Percentiles rank a stretch among this genome's conserved stretches.
Evolutionary conservation across 2,888 invertebrate genomes (phyloP).

Genomic region (Ormyrus labotus): DNA sequence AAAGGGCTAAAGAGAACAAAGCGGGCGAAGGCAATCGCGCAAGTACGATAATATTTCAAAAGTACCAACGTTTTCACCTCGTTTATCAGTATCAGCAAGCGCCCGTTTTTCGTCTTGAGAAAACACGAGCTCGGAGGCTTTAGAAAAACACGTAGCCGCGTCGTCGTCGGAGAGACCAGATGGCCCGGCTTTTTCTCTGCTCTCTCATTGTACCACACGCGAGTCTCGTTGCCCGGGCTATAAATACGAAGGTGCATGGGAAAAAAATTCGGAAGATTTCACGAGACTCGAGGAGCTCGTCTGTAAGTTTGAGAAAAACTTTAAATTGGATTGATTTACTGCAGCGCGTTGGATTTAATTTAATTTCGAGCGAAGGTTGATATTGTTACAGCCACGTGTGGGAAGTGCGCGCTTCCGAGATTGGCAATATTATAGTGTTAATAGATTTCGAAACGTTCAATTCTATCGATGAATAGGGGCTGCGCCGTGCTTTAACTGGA

Average conservation of each 20-base stretch:
- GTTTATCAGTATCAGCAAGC: not conserved
- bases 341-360: too few relatives aligned
- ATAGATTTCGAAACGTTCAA: too few relatives aligned
- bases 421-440: too few relatives aligned
- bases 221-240: not conserved
- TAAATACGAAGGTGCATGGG: not conserved
- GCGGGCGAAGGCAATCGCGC: slow-evolving; percentile 17
- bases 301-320: not conserved
- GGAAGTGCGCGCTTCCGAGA: too few relatives aligned
- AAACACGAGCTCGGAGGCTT: too few relatives aligned
- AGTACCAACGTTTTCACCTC: not conserved
- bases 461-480: too few relatives aligned
- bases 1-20: slow-evolving; percentile 31
- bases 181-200: slow-evolving; percentile 14
- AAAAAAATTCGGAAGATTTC: too few relatives aligned
- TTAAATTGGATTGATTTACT: too few relatives aligned
- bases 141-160: not conserved
- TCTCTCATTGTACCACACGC: not conserved
- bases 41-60: slow-evolving; percentile 35
- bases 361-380: too few relatives aligned
- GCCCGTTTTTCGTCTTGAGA: too few relatives aligned
- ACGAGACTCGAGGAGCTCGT: not conserved
- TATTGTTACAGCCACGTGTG: too few relatives aligned
- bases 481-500: too few relatives aligned
- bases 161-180: slow-evolving; percentile 7